phyloP scores from a whole-genome alignment of 1,140 invertebrate species.

The Drosophila paulistorum region DNA sequence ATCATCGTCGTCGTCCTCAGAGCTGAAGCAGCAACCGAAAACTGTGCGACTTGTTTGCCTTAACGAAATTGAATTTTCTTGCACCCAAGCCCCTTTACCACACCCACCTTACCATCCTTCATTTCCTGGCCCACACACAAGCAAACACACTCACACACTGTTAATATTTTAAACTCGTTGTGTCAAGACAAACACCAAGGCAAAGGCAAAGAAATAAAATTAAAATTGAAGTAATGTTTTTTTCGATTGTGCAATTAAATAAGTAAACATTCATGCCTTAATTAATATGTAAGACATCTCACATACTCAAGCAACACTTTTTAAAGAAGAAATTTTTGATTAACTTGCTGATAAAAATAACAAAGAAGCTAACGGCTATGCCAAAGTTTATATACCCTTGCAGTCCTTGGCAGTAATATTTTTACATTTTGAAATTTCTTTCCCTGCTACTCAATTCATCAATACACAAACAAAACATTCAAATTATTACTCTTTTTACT shows the following conservation, averaged over 20 bases:
- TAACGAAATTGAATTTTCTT: conserved; percentile 78
- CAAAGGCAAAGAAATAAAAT: conserved; percentile 27
- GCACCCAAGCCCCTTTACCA: conserved; percentile 12
- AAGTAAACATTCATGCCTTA: conserved; percentile 72
- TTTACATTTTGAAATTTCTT: too few species aligned
- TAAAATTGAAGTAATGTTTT: conserved; percentile 58
- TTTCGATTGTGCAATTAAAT: conserved; percentile 78
- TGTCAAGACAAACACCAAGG: conserved; percentile 70
- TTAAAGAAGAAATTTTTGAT: conserved; percentile 1
- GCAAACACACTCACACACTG: conserved; percentile 18
- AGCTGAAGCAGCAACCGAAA: conserved; percentile 58
- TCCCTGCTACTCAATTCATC: too few species aligned
- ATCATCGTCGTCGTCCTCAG: conserved; percentile 40
- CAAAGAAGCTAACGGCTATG: too few species aligned
- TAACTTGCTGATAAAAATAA: too few species aligned
- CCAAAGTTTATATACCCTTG: too few species aligned
- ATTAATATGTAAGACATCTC: conserved; percentile 62
- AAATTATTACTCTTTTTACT: too few species aligned
- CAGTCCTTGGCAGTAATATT: too few species aligned
- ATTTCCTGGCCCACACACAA: conserved; percentile 51
- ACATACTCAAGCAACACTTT: not conserved
- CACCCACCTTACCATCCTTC: not conserved
- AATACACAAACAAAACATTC: too few species aligned
- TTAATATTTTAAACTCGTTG: conserved; percentile 75
- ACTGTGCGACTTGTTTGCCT: conserved; percentile 70